Conservation (phyloP, 1,140 invertebrate genomes). For the Periplaneta americana region DNA sequence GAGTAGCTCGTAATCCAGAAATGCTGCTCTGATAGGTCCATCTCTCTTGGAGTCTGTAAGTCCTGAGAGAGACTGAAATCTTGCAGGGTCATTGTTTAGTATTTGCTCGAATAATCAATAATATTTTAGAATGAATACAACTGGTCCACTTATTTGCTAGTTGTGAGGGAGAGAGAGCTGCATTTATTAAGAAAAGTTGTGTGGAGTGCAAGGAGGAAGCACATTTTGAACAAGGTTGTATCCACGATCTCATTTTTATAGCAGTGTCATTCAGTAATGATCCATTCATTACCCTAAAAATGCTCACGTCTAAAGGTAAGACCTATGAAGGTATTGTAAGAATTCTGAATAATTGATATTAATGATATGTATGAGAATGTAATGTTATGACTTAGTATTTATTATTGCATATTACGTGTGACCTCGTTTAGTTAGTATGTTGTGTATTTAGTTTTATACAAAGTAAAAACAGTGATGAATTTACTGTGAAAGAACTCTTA, state of each 20-base stretch:
- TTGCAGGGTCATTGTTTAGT: not conserved
- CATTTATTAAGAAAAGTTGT: not conserved
- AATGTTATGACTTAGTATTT: too few relatives aligned
- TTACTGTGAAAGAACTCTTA: too few relatives aligned
- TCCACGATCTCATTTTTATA: not conserved
- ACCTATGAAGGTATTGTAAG: not conserved
- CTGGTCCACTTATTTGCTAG: not conserved
- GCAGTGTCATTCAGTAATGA: not conserved
- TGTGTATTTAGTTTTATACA: too few relatives aligned
- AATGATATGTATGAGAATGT: too few relatives aligned
- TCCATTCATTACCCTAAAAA: not conserved
- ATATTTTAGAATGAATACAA: not conserved
- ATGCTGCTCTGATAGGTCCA: not conserved
- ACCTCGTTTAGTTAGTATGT: too few relatives aligned
- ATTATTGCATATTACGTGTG: too few relatives aligned
- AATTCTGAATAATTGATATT: too few relatives aligned
- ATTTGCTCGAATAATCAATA: not conserved
- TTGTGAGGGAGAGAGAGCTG: not conserved
- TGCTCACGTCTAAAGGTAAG: not conserved
- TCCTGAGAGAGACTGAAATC: not conserved
- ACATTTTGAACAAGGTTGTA: not conserved
- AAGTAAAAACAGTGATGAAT: too few relatives aligned
- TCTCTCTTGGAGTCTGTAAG: not conserved
- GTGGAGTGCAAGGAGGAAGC: not conserved
- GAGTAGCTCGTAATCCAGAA: not conserved